phyloP scores from a whole-genome alignment of 2,888 invertebrate genomes.

The Crossocerus cetratus region DNA sequence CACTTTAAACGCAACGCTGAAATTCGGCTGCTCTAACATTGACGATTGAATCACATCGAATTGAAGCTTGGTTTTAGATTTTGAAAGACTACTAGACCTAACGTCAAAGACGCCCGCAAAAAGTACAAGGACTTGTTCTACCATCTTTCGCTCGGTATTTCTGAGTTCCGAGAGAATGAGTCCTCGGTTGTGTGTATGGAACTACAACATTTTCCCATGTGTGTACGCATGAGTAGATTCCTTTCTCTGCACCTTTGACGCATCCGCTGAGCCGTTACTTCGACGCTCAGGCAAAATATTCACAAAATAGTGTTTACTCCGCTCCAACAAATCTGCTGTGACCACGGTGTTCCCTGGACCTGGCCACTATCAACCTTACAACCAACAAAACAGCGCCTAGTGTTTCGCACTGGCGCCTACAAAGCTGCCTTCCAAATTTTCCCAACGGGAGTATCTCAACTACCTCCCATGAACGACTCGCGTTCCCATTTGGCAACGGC shows the following conservation, averaged over 20 bases:
- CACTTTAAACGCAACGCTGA: constrained; percentile 51
- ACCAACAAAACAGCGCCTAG: constrained; percentile 62
- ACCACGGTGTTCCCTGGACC: constrained; percentile 11
- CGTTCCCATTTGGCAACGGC: constrained; percentile 53
- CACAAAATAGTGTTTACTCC: constrained; percentile 46
- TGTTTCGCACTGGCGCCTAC: constrained; percentile 71
- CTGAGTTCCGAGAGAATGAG: constrained; percentile 46
- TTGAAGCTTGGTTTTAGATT: constrained; percentile 52
- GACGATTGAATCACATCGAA: constrained; percentile 57
- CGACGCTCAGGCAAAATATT: constrained; percentile 37
- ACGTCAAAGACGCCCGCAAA: constrained; percentile 36
- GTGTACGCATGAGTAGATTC: constrained; percentile 28
- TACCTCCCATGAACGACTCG: constrained; percentile 32
- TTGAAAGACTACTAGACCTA: constrained; percentile 55
- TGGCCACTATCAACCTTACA: constrained; percentile 35
- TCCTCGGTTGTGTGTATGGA: constrained; percentile 36
- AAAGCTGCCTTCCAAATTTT: constrained; percentile 68
- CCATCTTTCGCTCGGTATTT: constrained; percentile 45
- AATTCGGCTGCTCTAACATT: constrained; percentile 52
- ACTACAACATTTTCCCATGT: constrained; percentile 45
- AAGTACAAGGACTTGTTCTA: constrained; percentile 52
- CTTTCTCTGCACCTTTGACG: constrained; percentile 17
- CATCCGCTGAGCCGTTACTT: constrained; percentile 16
- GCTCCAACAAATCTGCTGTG: constrained; percentile 50
- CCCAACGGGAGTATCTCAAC: constrained; percentile 37